Conservation (phyloP, 2,797 vertebrate species). For the Danio albolineatus region DNA sequence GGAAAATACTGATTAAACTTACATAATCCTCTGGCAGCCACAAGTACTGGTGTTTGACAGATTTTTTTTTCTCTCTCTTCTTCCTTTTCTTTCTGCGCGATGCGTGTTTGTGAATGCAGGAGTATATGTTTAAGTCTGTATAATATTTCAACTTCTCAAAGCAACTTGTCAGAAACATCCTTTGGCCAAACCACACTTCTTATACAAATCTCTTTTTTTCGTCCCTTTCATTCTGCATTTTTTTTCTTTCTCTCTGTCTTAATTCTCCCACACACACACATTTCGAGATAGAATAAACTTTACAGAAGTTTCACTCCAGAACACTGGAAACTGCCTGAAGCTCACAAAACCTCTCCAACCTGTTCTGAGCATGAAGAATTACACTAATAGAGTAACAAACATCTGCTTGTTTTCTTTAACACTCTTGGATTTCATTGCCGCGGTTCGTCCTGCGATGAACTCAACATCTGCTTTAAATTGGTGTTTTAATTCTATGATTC, state of each 20-base stretch:
- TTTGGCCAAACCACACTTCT: constrained; percentile 17
- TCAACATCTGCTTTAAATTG: neutral
- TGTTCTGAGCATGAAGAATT: constrained; percentile 30
- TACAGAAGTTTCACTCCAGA: constrained; percentile 44
- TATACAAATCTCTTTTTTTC: constrained; percentile 32
- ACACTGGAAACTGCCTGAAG: constrained; percentile 37
- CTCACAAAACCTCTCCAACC: constrained; percentile 46
- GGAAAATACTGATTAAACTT: constrained; percentile 45
- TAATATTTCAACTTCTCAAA: constrained; percentile 36
- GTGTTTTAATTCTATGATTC: neutral
- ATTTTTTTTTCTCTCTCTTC: neutral
- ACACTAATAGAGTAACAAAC: constrained; percentile 16
- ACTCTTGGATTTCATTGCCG: neutral
- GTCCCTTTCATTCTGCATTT: neutral
- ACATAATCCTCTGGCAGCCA: constrained; percentile 47
- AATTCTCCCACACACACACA: neutral
- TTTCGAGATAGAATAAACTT: constrained; percentile 50
- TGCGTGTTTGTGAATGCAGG: neutral
- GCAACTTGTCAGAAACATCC: neutral
- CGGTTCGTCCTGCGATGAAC: neutral
- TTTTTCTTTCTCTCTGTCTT: neutral
- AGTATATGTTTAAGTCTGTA: neutral
- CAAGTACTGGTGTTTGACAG: constrained; percentile 12
- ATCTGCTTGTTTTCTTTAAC: constrained; percentile 49
- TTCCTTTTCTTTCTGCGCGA: neutral